A percentile compares a stretch with the other conserved stretches of the same genome.
These are phyloP conservation scores for Pheucticus melanocephalus DNA, from an alignment of 2,113 vertebrate species.

Conservation along the genomic window DNA sequence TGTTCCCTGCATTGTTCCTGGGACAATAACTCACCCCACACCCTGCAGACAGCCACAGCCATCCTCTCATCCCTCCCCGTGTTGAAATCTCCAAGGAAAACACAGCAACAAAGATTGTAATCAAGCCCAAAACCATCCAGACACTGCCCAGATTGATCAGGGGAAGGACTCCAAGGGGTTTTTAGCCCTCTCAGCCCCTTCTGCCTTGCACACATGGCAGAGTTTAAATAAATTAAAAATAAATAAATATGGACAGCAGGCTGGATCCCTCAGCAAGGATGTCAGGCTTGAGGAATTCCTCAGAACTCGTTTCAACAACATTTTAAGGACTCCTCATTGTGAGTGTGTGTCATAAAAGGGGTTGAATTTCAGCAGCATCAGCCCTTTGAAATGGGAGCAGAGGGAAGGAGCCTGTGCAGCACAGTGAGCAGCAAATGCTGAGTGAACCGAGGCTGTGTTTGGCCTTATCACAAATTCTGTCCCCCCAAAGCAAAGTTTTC, in stretches of 20 bases:
- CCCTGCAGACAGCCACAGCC: neutral
- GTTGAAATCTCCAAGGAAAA: neutral
- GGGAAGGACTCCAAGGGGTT: too few relatives aligned
- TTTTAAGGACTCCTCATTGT: neutral
- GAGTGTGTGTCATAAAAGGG: rapidly evolving
- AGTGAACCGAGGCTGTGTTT: rapidly evolving
- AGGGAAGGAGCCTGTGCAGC: neutral
- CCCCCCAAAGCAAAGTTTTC: neutral
- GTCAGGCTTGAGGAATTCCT: neutral
- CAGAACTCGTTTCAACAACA: neutral
- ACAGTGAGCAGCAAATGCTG: neutral
- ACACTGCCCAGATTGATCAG: rapidly evolving
- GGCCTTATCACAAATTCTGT: neutral
- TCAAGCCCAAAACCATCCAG: neutral
- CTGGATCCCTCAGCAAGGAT: neutral
- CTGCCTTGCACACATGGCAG: neutral
- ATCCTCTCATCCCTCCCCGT: neutral
- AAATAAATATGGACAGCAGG: neutral
- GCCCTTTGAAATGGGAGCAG: neutral
- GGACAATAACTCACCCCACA: neutral
- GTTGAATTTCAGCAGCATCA: neutral
- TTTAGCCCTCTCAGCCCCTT: neutral
- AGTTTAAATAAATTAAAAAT: neutral
- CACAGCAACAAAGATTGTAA: neutral
- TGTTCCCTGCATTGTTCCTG: neutral